Percentiles rank a stretch among this genome's conserved stretches.
phyloP scores from a whole-genome alignment of 2,797 vertebrate species.

The Thamnophis elegans region DNA sequence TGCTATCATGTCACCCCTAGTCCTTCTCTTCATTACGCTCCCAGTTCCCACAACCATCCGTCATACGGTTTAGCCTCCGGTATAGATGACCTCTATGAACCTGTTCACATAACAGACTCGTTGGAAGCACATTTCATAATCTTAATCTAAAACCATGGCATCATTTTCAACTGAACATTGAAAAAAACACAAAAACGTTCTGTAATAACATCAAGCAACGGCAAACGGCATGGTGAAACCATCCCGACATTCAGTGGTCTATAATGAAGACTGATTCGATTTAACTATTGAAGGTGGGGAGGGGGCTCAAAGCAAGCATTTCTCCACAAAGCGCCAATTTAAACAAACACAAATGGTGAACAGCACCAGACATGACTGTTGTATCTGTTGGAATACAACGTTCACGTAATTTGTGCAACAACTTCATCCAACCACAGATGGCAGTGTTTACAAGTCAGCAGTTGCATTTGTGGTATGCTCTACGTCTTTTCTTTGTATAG shows the following conservation, averaged over 20 bases:
- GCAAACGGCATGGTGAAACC: constrained; percentile 16
- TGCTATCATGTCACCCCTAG: background rate
- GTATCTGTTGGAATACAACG: background rate
- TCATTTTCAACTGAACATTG: background rate
- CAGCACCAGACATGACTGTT: background rate
- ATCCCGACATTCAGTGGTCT: background rate
- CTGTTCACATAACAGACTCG: background rate
- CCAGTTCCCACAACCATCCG: background rate
- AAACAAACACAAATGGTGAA: constrained; percentile 4
- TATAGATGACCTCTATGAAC: background rate
- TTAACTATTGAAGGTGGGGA: background rate
- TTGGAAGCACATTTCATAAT: background rate
- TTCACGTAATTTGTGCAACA: background rate
- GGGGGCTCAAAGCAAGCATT: constrained; percentile 3
- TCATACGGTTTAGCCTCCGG: background rate
- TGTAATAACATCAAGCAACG: constrained; percentile 5
- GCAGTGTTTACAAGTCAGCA: background rate
- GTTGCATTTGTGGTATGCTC: background rate
- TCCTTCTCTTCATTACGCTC: background rate
- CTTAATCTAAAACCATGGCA: background rate
- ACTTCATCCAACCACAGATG: background rate
- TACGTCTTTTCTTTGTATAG: background rate
- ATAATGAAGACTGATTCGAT: background rate
- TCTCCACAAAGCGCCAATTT: constrained; percentile 27
- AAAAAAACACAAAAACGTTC: background rate